phyloP scores from a whole-genome alignment of 2,113 vertebrate species.

The Stigmatopora argus region DNA sequence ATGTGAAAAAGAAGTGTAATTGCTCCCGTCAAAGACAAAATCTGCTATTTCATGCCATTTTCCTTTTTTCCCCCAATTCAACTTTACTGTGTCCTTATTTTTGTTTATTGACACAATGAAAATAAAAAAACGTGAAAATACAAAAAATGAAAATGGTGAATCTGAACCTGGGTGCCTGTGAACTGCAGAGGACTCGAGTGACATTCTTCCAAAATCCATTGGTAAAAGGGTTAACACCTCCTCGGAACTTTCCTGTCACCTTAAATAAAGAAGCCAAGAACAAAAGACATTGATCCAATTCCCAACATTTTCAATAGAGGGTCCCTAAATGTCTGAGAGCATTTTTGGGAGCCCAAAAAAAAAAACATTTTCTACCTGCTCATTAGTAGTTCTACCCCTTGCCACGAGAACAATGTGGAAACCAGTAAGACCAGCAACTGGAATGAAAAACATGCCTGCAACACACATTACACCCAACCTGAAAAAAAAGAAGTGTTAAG shows the following conservation, averaged over 20 bases:
- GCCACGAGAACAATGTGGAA: conserved; percentile 96
- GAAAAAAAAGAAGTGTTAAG: conserved; percentile 48
- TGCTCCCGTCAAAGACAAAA: too few relatives aligned
- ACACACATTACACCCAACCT: conserved; percentile 97
- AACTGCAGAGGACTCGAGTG: conserved; percentile 90
- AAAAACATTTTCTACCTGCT: conserved; percentile 76
- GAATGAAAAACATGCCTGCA: conserved; percentile 93
- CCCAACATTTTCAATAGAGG: too few relatives aligned
- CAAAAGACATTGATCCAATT: neutral
- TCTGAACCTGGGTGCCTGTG: conserved; percentile 84
- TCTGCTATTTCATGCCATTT: neutral
- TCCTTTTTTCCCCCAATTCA: neutral
- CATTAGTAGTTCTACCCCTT: conserved; percentile 91
- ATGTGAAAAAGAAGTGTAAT: too few relatives aligned
- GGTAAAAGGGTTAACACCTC: conserved; percentile 95
- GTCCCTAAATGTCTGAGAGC: neutral
- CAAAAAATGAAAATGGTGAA: neutral
- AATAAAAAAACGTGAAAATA: neutral
- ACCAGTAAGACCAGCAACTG: conserved; percentile 90
- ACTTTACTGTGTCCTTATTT: neutral
- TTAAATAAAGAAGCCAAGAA: conserved; percentile 36
- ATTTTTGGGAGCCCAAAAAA: neutral
- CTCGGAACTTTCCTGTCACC: conserved; percentile 95
- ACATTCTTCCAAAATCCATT: conserved; percentile 92
- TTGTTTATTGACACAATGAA: neutral